A percentile compares a stretch with the other conserved stretches of the same genome.
phyloP scores from a whole-genome alignment of 2,797 vertebrate genomes.

The Epinephelus coioides region DNA sequence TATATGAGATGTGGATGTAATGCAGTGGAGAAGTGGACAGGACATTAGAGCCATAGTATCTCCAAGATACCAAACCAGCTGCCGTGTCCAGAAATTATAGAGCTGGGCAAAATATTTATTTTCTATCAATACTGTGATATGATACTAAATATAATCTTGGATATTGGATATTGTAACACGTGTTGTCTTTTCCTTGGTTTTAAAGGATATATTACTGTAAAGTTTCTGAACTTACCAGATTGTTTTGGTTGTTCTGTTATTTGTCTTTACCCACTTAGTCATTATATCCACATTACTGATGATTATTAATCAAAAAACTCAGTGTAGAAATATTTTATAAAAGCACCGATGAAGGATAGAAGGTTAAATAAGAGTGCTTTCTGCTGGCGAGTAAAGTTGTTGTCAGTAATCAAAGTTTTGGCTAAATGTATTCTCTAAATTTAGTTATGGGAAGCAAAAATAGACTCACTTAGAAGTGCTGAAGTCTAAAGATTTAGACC shows the following conservation, averaged over 20 bases:
- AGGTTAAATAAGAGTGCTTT: constrained; percentile 16
- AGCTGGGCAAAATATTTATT: too few species aligned
- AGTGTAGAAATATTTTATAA: too few species aligned
- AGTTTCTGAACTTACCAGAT: too few species aligned
- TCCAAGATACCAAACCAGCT: constrained; percentile 5
- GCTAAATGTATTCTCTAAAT: constrained; percentile 56
- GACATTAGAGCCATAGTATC: not conserved
- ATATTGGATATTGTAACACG: too few species aligned
- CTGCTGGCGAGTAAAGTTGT: constrained; percentile 21
- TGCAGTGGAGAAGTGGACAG: not conserved
- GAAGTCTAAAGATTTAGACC: constrained; percentile 42
- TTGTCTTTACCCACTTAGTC: too few species aligned
- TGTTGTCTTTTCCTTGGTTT: too few species aligned
- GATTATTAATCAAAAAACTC: too few species aligned
- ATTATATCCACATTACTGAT: too few species aligned
- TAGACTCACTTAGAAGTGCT: constrained; percentile 52
- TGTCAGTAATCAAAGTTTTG: constrained; percentile 60
- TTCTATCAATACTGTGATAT: too few species aligned
- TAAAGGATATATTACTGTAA: too few species aligned
- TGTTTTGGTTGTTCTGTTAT: too few species aligned
- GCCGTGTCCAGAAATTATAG: constrained; percentile 1
- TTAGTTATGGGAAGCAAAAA: constrained; percentile 66
- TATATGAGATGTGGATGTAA: constrained; percentile 6
- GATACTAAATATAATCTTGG: too few species aligned
- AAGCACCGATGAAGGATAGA: not conserved